Evolutionary conservation across 2,797 vertebrate genomes (phyloP), one percentile per base, ranked within the genome.

Genomic region (Ambastaia sidthimunki): DNA sequence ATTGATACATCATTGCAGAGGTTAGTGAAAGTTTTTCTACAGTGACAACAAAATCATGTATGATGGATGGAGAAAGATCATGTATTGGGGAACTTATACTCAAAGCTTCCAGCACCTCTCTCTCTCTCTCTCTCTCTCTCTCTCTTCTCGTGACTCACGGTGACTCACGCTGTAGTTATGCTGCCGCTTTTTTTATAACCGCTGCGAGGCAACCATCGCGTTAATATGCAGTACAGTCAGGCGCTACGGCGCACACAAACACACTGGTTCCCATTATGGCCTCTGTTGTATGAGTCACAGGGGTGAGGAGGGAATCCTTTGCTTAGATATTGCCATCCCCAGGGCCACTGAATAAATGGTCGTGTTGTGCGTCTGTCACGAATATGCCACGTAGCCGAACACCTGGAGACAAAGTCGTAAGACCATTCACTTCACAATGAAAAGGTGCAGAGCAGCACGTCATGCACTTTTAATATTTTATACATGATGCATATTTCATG

Each of bases 141-240:
- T n/a, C n/a, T n/a, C n/a, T n/a, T n/a, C n/a, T n/a, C n/a, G n/a
- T n/a, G n/a, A n/a, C n/a, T n/a, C n/a, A n/a, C n/a, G n/a, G 48
- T 76, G 78, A 80, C 90, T 93, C 92, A 93, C 89, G 86, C 91
- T 88, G 86, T 76, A 85, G 87, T 91, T 90, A 91, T 91, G 91
- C 87, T 90, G 90, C 87, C 67, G 6, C 55, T 62, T 34, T 78
- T n/a, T 91, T 28, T 90, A 89, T 87, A 91, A 90, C 87, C 88
- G 91, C 90, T 88, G 90, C 88, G 85, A 91, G 90, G 90, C 86
- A 88, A 72, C 89, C 89, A 88, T 85, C 87, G 86, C 86, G 76
- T 91, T 92, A 89, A 91, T 90, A 88, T 91, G 91, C 88, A 84
- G 90, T 87, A 92, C 87, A 90, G 81, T 73, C 84, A 83, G 44